Evolutionary conservation across 2,888 invertebrate genomes (phyloP).

Genomic region (Ashinkailepas kermadecensis): DNA sequence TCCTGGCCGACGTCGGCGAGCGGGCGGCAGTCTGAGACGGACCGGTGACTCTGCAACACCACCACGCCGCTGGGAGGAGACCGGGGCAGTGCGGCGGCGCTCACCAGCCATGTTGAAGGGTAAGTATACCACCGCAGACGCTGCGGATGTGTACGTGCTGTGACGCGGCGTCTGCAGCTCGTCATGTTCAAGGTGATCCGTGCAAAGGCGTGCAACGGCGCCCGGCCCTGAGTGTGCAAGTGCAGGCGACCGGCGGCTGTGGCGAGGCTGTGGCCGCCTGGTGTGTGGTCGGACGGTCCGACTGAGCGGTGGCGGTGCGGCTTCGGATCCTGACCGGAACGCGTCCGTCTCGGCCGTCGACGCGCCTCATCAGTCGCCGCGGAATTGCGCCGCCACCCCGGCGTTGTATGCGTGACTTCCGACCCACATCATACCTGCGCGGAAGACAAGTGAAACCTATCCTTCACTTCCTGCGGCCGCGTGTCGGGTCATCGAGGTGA

Average conservation of each 20-base stretch:
- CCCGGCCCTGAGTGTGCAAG: slow-evolving; percentile 10
- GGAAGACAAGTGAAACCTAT: neutral
- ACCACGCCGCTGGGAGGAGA: neutral
- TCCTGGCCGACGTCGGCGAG: neutral
- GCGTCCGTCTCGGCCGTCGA: neutral
- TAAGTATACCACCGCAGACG: neutral
- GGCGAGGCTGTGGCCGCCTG: neutral
- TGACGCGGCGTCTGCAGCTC: neutral
- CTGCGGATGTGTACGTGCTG: too few relatives aligned
- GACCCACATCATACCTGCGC: neutral
- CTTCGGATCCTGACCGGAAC: neutral
- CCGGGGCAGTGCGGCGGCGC: neutral
- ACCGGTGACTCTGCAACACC: neutral
- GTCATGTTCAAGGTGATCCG: neutral
- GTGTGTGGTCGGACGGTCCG: neutral
- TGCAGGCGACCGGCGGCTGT: neutral
- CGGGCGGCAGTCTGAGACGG: slow-evolving; percentile 2
- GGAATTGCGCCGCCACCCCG: neutral
- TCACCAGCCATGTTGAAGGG: slow-evolving; percentile 19
- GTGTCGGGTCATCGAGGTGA: neutral
- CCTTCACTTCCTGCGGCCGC: neutral
- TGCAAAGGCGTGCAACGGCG: neutral
- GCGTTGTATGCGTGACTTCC: neutral
- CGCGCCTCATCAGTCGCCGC: neutral
- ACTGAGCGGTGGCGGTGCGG: too few relatives aligned